A percentile compares a stretch with the other conserved stretches of the same genome.
These are phyloP conservation scores for Oreonectes daqikongensis DNA, from an alignment of 2,797 vertebrate genomes.

Conservation along the genomic window DNA sequence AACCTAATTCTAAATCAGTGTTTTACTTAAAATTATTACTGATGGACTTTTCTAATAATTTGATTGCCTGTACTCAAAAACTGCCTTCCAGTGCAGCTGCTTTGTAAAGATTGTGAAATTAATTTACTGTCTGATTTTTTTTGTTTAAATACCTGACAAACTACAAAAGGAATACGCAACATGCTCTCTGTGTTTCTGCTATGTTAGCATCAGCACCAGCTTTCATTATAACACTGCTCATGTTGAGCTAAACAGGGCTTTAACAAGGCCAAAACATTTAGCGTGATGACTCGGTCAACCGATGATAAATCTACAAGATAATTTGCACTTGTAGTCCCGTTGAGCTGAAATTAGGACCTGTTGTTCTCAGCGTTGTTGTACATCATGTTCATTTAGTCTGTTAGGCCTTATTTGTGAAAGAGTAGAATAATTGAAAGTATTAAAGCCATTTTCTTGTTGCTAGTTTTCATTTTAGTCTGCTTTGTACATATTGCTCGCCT, in stretches of 20 bases:
- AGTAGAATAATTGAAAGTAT: not conserved
- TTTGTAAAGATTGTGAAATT: not conserved
- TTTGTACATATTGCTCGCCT: not conserved
- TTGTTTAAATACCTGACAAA: not conserved
- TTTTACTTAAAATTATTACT: not conserved
- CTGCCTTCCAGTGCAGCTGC: not conserved
- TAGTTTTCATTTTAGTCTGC: not conserved
- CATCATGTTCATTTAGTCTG: not conserved
- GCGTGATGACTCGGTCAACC: not conserved
- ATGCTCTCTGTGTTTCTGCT: no score
- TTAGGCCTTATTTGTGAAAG: not conserved
- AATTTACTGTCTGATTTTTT: no score
- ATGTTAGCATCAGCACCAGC: no score
- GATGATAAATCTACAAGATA: not conserved
- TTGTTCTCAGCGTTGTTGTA: not conserved
- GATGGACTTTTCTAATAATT: not conserved
- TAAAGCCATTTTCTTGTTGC: not conserved
- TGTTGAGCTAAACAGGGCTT: no score
- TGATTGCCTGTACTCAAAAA: not conserved
- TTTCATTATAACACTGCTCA: no score
- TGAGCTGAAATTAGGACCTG: not conserved
- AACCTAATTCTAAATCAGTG: no score
- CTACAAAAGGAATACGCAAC: not conserved
- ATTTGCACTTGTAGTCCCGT: not conserved
- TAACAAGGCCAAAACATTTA: no score